Evolutionary conservation across 2,888 invertebrate genomes (phyloP).

Genomic region (Nephrotoma guestfalica): DNA sequence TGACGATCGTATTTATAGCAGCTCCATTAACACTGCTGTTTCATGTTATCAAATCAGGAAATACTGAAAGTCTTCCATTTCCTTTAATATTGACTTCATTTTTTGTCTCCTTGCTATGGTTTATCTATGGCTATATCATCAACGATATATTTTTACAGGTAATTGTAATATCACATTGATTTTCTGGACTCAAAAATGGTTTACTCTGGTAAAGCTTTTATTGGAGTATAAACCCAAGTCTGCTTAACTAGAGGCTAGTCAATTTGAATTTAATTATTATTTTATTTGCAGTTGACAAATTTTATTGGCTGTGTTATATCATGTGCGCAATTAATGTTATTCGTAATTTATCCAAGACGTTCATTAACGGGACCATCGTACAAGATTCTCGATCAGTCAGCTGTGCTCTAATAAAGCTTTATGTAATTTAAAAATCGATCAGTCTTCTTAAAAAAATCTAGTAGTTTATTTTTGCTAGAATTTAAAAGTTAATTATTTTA

Average conservation of each 20-base stretch:
- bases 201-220: no score
- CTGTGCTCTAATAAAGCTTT: neutral
- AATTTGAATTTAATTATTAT: neutral
- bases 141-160: conserved; percentile 61
- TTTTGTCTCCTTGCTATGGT: conserved; percentile 63
- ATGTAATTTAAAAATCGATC: neutral
- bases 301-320: conserved; percentile 53
- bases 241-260: neutral
- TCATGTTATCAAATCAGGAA: conserved; percentile 58
- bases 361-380: conserved; percentile 26
- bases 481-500: neutral
- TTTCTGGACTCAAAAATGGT: no score
- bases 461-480: neutral
- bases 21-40: conserved; percentile 59
- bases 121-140: conserved; percentile 56
- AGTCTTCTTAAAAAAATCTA: neutral
- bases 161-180: conserved; percentile 12
- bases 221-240: no score
- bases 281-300: conserved; percentile 51
- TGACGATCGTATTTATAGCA: conserved; percentile 59
- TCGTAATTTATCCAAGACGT: conserved; percentile 45
- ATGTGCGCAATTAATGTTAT: conserved; percentile 51
- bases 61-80: conserved; percentile 66
- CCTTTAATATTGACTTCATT: conserved; percentile 66
- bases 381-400: neutral